Evolutionary conservation across 2,888 invertebrate genomes (phyloP).

Genomic region (Blomia tropicalis): DNA sequence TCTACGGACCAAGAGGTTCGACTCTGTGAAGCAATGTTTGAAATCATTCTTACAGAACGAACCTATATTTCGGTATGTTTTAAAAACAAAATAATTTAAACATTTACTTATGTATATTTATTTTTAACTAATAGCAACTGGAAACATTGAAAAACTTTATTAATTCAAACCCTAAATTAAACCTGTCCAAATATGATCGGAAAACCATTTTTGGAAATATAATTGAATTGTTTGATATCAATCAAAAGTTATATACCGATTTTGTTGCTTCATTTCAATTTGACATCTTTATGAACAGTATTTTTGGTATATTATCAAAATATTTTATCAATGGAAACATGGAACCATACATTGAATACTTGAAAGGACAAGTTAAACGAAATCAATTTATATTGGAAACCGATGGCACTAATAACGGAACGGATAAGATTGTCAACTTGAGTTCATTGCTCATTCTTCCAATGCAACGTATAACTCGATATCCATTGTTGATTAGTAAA

Average conservation of each 20-base stretch:
- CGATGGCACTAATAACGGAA: background rate
- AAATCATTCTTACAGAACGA: constrained; percentile 5
- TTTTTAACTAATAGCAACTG: background rate
- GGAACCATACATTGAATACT: constrained; percentile 8
- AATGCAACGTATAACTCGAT: constrained; percentile 12
- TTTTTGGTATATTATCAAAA: background rate
- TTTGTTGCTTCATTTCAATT: background rate
- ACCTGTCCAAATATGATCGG: background rate
- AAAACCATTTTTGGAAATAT: background rate
- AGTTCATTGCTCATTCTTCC: background rate
- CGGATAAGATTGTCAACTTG: background rate
- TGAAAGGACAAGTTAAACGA: background rate
- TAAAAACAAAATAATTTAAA: background rate
- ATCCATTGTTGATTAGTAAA: background rate
- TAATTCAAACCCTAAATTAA: background rate
- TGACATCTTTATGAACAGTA: background rate
- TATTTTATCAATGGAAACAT: constrained; percentile 7
- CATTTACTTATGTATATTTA: background rate
- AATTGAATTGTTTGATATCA: background rate
- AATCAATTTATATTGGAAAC: background rate
- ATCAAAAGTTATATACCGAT: background rate
- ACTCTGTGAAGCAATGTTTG: constrained; percentile 8
- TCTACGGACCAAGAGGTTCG: background rate
- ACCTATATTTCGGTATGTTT: background rate
- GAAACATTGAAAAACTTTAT: background rate